A percentile compares a stretch with the other conserved stretches of the same genome.
Evolutionary conservation across 2,113 vertebrate genomes (phyloP).

Genomic region (Marmota flaviventris): DNA sequence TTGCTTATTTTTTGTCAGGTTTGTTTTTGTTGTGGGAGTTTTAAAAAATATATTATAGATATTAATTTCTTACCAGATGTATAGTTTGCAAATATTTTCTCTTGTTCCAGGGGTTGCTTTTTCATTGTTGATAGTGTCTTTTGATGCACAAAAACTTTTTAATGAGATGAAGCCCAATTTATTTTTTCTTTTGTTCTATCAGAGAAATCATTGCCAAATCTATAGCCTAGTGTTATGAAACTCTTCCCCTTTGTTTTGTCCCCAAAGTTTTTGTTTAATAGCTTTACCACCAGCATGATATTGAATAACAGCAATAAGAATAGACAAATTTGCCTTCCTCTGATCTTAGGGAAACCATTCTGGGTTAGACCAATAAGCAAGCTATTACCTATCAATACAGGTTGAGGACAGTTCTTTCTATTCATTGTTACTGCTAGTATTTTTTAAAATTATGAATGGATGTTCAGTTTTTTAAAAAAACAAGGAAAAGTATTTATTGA

Average conservation of each 20-base stretch:
- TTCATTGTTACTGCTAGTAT: background rate
- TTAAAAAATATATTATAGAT: background rate
- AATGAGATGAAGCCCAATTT: background rate
- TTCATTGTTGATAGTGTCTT: background rate
- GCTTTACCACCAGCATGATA: background rate
- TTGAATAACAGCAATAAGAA: background rate
- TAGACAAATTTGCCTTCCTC: background rate
- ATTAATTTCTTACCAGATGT: background rate
- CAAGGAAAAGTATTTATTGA: background rate
- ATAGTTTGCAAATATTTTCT: background rate
- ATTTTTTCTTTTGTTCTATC: background rate
- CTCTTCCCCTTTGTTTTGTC: too few species aligned
- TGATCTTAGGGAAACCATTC: background rate
- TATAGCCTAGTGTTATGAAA: too few species aligned
- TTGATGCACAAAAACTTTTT: too few species aligned
- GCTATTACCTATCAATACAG: background rate
- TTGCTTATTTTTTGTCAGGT: background rate
- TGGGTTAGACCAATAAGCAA: background rate
- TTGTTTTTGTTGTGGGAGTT: background rate
- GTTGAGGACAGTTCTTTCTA: background rate
- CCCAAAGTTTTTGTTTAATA: too few species aligned
- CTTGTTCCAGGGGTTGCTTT: background rate
- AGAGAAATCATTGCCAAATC: too few species aligned
- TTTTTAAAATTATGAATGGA: background rate
- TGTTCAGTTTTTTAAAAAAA: constrained; percentile 6